These are phyloP conservation scores for Saccostrea echinata DNA, from an alignment of 1,140 invertebrate species.

Conservation along the genomic window DNA sequence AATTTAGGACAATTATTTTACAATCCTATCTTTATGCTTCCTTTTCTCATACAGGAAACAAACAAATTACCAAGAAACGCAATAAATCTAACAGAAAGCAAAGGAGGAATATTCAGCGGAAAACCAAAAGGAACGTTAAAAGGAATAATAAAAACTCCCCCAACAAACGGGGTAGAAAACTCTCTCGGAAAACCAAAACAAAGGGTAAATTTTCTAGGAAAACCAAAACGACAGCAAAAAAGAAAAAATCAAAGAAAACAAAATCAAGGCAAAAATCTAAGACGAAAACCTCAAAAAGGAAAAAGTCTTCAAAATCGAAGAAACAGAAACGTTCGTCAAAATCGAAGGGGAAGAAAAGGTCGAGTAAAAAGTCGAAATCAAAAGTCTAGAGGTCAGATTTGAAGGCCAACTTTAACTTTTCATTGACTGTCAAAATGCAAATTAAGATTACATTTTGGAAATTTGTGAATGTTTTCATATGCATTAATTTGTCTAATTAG, in stretches of 20 bases:
- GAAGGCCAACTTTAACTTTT: not conserved
- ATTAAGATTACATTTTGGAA: too few relatives aligned
- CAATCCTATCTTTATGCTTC: not conserved
- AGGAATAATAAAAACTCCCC: not conserved
- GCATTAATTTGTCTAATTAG: too few relatives aligned
- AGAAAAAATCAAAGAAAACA: not conserved
- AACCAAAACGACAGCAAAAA: not conserved
- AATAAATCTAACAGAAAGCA: not conserved
- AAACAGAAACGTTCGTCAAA: not conserved
- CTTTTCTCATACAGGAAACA: not conserved
- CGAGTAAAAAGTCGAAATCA: not conserved
- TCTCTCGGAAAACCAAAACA: not conserved
- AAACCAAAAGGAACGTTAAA: not conserved
- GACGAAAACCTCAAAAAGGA: not conserved
- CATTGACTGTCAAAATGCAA: too few relatives aligned
- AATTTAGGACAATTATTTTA: not conserved
- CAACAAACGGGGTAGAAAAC: not conserved
- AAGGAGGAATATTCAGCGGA: not conserved
- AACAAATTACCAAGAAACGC: not conserved
- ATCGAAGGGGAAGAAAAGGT: not conserved
- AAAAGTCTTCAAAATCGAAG: not conserved
- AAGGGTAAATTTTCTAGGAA: not conserved
- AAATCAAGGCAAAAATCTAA: not conserved
- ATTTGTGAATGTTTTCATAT: too few relatives aligned
- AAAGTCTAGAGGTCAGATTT: not conserved